These are phyloP conservation scores for Sipha flava DNA, from an alignment of 1,140 invertebrate species.

Conservation along the genomic window DNA sequence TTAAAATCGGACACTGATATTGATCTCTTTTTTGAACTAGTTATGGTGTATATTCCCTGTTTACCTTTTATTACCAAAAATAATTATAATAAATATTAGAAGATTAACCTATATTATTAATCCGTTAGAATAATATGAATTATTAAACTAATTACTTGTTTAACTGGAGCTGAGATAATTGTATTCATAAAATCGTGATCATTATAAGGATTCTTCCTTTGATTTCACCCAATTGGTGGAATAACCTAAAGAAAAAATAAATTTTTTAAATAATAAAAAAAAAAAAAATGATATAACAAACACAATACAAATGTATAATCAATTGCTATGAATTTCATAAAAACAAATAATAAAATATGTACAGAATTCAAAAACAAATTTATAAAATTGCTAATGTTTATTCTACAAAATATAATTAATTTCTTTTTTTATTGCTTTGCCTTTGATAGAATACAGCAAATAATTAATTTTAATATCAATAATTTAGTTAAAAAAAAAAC, in stretches of 20 bases:
- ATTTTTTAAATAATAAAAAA: too few relatives aligned
- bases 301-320: neutral
- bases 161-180: constrained; percentile 84
- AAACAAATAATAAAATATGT: too few relatives aligned
- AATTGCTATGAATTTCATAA: neutral
- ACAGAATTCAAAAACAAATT: too few relatives aligned
- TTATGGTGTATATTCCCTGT: constrained; percentile 94
- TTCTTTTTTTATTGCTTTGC: too few relatives aligned
- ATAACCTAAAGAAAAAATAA: constrained; percentile 75
- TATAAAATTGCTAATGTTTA: too few relatives aligned
- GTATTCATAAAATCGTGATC: constrained; percentile 64
- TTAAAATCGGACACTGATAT: constrained; percentile 85
- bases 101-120: neutral
- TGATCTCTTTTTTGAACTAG: constrained; percentile 82
- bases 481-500: too few relatives aligned
- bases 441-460: too few relatives aligned
- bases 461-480: too few relatives aligned
- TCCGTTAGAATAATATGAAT: neutral
- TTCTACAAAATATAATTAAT: too few relatives aligned
- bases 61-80: constrained; percentile 63
- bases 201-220: constrained; percentile 75
- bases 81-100: neutral
- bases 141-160: constrained; percentile 54
- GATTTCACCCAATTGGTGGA: constrained; percentile 86
- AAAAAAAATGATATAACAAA: too few relatives aligned